These are phyloP conservation scores for Lophura nycthemera DNA, from an alignment of 2,113 vertebrate genomes.

Conservation along the genomic window DNA sequence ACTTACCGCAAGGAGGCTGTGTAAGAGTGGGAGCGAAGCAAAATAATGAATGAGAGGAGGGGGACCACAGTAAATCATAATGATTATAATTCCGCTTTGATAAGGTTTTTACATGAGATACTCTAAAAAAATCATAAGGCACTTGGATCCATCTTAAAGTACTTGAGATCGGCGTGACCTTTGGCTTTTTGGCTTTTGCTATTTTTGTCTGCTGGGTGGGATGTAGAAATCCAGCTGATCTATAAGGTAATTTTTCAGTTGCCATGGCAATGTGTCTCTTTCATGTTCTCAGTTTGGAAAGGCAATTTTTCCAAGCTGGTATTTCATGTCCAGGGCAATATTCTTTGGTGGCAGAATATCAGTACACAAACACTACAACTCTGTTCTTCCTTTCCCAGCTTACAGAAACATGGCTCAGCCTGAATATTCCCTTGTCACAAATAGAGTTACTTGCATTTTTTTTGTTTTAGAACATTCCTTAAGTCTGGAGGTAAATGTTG, in stretches of 20 bases:
- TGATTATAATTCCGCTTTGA: not conserved
- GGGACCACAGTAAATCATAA: not conserved
- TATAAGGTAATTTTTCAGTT: slow-evolving; percentile 49
- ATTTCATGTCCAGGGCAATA: not conserved
- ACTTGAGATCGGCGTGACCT: not conserved
- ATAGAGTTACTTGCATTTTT: slow-evolving; percentile 38
- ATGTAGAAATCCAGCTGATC: slow-evolving; percentile 33
- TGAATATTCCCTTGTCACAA: slow-evolving; percentile 45
- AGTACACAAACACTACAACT: not conserved
- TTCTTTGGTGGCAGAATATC: slow-evolving; percentile 35
- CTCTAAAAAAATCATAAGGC: slow-evolving; percentile 30
- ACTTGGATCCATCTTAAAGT: not conserved
- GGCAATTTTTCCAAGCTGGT: not conserved
- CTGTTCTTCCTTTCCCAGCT: slow-evolving; percentile 39
- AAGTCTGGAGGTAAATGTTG: slow-evolving; percentile 68
- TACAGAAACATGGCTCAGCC: slow-evolving; percentile 42
- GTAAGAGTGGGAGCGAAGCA: not conserved
- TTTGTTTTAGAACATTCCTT: slow-evolving; percentile 56
- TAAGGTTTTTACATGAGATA: not conserved
- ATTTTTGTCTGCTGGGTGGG: not conserved
- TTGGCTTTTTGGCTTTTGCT: not conserved
- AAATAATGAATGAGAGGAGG: not conserved
- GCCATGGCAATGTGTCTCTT: not conserved
- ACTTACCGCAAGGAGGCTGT: not conserved
- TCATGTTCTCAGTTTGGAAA: slow-evolving; percentile 9